phyloP scores from a whole-genome alignment of 2,113 vertebrate species.

The Micronycteris hirsuta region DNA sequence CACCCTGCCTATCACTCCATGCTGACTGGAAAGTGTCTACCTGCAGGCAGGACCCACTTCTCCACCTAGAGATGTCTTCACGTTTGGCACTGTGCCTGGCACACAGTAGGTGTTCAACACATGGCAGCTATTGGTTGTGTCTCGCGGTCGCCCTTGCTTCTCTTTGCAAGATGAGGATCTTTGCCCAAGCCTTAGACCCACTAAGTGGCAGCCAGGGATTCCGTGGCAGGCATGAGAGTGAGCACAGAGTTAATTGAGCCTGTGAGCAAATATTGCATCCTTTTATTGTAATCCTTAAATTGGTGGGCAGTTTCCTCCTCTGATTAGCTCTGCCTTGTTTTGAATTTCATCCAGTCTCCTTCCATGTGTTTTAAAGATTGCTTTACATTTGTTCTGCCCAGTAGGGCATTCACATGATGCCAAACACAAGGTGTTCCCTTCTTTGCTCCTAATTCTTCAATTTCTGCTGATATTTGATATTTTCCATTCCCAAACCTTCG shows the following conservation, averaged over 20 bases:
- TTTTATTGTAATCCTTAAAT: not conserved
- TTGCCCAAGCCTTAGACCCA: not conserved
- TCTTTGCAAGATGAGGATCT: not conserved
- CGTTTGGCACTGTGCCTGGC: not conserved
- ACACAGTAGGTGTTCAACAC: not conserved
- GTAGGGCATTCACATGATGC: accelerated
- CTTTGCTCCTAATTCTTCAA: not conserved
- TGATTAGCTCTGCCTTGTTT: not conserved
- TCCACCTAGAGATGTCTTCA: not conserved
- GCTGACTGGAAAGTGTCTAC: not conserved
- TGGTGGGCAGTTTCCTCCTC: not conserved
- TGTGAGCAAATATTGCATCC: not conserved
- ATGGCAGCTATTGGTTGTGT: not conserved
- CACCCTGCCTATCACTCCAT: not conserved
- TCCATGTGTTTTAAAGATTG: not conserved
- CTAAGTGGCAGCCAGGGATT: accelerated
- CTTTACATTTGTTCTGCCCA: not conserved
- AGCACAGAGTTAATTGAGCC: not conserved
- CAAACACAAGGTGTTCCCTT: not conserved
- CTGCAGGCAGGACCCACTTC: not conserved
- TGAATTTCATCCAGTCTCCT: not conserved
- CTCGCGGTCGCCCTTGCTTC: not conserved
- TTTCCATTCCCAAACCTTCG: not conserved
- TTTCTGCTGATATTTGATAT: not conserved
- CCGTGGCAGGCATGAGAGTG: accelerated